phyloP scores from a whole-genome alignment of 92 coral and sea anemone species.

The Siderastrea siderea region DNA sequence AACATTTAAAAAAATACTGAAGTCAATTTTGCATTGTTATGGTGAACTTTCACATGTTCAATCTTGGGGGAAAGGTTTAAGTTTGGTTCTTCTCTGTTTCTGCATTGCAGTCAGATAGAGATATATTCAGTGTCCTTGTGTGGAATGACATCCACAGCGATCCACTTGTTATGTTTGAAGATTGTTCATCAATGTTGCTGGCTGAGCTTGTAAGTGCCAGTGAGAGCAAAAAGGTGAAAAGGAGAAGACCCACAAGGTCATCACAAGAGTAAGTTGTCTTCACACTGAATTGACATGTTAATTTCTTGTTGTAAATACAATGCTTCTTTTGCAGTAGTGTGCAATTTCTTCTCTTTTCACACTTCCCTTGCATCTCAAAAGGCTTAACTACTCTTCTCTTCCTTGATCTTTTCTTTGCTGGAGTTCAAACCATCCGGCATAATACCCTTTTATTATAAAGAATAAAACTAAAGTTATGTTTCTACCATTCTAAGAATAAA shows the following conservation, averaged over 20 bases:
- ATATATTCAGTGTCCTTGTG: conserved; percentile 64
- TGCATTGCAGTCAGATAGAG: conserved; percentile 62
- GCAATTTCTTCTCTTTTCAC: too few species aligned
- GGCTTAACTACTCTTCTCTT: too few species aligned
- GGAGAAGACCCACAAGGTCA: conserved; percentile 6
- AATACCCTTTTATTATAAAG: too few species aligned
- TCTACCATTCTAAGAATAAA: too few species aligned
- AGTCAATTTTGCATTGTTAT: not conserved
- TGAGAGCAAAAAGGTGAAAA: conserved; percentile 42
- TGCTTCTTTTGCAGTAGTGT: too few species aligned
- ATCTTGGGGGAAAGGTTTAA: not conserved
- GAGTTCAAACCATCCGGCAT: too few species aligned
- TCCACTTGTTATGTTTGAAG: conserved; percentile 74
- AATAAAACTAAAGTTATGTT: too few species aligned
- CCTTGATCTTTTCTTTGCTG: too few species aligned
- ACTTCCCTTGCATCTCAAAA: too few species aligned
- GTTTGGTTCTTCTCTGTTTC: not conserved
- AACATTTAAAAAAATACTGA: not conserved
- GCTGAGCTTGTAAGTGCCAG: conserved; percentile 27
- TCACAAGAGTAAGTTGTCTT: conserved; percentile 19
- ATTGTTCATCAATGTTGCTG: conserved; percentile 66
- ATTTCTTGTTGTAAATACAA: too few species aligned
- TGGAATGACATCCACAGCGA: conserved; percentile 22
- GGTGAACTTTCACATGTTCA: not conserved
- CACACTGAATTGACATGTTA: not conserved